Evolutionary conservation across 2,797 vertebrate genomes (phyloP), one percentile per base, ranked within the genome.

Genomic region (Anabas testudineus): DNA sequence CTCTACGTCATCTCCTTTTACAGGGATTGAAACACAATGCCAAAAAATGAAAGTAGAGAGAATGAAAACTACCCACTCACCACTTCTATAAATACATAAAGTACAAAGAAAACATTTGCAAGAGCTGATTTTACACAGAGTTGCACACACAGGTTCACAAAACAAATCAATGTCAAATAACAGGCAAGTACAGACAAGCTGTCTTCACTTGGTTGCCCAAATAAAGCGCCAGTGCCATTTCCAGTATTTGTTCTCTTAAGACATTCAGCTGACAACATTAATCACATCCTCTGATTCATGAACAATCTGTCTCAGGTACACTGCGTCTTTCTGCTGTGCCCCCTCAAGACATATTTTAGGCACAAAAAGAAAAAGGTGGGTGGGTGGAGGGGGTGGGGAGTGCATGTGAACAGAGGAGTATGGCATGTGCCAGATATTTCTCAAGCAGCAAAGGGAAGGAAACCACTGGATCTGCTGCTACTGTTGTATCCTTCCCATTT

Each of bases 401-500:
- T 48, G 55, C 34, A 39, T 58, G 18, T 21, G 52, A 58, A 58
- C 43, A 78, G 71, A 66, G 43, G 71, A 75, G 45, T 55, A 53
- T 46, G 32, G 61, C 71, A 69, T 86, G 54, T 74, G 68, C 48
- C 37, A 65, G 41, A 56, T 8, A 78, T 75, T 80, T 76, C 36
- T 26, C 47, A 76, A 2, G 45, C 30, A 63, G 77, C 53, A 55
- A 48, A 64, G 7, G 68, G 67, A 82, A 84, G 68, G 49, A 74
- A 74, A 76, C 28, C 18, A 22, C 22, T 3, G 56, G 62, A 45
- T 41, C 12, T 47, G 34, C 73, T 41, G 36, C 47, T 72, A 28
- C 26, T 69, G 53, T 64, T 10, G 67, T 60, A 57, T 88, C 67
- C 78, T 78, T 80, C 73, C 67, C 19, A 63, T 52, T 62, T 5